phyloP scores from a whole-genome alignment of 1,140 invertebrate genomes.

The Zaprionus ornatus region DNA sequence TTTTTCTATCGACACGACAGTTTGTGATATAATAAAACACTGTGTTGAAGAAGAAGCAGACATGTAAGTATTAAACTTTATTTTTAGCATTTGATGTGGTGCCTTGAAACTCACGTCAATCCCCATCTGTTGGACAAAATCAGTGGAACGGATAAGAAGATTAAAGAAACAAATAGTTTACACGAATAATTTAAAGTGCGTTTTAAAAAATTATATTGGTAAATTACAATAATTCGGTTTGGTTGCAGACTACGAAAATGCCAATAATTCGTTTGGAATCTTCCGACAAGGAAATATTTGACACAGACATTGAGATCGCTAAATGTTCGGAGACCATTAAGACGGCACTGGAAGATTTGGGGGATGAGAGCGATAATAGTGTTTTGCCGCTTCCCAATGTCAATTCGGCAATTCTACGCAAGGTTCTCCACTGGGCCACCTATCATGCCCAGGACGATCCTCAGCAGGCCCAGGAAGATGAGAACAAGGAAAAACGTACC shows the following conservation, averaged over 20 bases:
- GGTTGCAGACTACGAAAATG: conserved; percentile 86
- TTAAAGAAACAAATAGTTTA: neutral
- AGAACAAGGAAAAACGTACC: conserved; percentile 98
- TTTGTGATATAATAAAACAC: conserved; percentile 7
- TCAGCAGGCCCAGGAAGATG: conserved; percentile 97
- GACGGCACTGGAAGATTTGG: conserved; percentile 98
- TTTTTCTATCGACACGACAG: conserved; percentile 7
- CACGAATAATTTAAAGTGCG: neutral
- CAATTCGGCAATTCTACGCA: conserved; percentile 98
- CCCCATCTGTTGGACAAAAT: conserved; percentile 25
- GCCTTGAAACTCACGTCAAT: conserved; percentile 35
- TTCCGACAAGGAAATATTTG: conserved; percentile 97
- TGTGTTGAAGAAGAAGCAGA: conserved; percentile 9
- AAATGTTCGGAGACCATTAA: conserved; percentile 99
- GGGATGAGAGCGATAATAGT: conserved; percentile 97
- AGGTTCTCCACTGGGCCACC: conserved; percentile 98
- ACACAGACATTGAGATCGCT: conserved; percentile 98
- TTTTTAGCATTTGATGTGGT: conserved; percentile 40
- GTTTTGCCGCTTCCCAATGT: conserved; percentile 99
- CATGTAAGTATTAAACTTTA: conserved; percentile 34
- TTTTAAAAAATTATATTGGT: neutral
- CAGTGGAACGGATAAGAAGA: neutral
- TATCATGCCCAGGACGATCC: conserved; percentile 97
- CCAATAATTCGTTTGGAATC: conserved; percentile 94
- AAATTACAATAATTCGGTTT: neutral